A percentile compares a stretch with the other conserved stretches of the same genome.
These are phyloP conservation scores for Pediacus dermestoides DNA, from an alignment of 2,888 invertebrate genomes.

Conservation along the genomic window DNA sequence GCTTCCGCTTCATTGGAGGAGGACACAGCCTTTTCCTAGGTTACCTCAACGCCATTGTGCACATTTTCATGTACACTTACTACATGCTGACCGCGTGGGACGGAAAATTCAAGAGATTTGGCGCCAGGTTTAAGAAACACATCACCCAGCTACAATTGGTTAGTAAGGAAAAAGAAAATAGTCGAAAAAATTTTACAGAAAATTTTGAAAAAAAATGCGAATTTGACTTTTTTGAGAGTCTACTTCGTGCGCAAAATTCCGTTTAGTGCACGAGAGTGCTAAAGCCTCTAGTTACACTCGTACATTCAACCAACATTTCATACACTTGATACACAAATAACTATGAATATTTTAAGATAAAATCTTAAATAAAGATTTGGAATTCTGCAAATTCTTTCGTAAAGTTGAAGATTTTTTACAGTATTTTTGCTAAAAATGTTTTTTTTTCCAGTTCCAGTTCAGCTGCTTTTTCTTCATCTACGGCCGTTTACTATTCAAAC, in stretches of 20 bases:
- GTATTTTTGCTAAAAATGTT: too few species aligned
- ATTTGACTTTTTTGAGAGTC: too few species aligned
- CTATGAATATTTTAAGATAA: too few species aligned
- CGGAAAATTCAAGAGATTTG: conserved; percentile 61
- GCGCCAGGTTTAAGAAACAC: conserved; percentile 80
- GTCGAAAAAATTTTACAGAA: not conserved
- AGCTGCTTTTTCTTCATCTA: conserved; percentile 57
- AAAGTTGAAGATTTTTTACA: too few species aligned
- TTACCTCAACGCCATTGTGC: conserved; percentile 70
- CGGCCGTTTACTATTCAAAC: conserved; percentile 47
- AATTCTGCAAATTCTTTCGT: too few species aligned
- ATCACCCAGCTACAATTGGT: conserved; percentile 81
- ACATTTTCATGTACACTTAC: conserved; percentile 78
- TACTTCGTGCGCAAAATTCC: too few species aligned
- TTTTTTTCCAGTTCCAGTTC: conserved; percentile 60
- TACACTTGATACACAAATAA: too few species aligned
- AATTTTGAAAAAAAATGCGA: conserved; percentile 4
- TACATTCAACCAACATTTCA: too few species aligned
- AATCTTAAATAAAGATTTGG: too few species aligned
- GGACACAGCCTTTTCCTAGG: conserved; percentile 63
- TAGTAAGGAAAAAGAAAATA: conserved; percentile 38
- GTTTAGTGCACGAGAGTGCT: too few species aligned
- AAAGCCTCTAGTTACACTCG: too few species aligned
- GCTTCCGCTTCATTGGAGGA: conserved; percentile 61
- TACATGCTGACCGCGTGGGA: conserved; percentile 73